Evolutionary conservation across 2,797 vertebrate genomes (phyloP), one percentile per base, ranked within the genome.

Genomic region (Sarcoramphus papa): DNA sequence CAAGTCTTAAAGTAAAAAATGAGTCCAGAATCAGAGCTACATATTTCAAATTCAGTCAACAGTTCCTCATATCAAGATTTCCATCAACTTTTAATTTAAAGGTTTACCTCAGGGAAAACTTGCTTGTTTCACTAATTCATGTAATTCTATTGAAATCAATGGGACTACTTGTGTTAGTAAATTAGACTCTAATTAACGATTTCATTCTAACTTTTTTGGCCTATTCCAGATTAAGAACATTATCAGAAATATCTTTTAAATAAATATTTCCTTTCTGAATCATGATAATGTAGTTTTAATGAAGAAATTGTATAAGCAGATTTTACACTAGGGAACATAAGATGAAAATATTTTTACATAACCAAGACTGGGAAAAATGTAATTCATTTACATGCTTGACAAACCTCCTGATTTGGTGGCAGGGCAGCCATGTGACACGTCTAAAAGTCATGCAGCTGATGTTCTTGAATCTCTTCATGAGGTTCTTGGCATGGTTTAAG

Each of bases 51-150:
- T 43, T 85, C 84, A 85, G 28, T 60, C 84, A 83, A 48, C 35
- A 57, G 21, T 87, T 93, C 7, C 15, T 8, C 31, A 31, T 64
- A 94, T 60, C 45, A 87, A 82, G 30, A 50, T 91, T 92, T 92
- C 64, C n/a, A 95, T 74, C 68, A 78, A 30, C 13, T 83, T 95
- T 92, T 67, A 82, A 89, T 75, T 89, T 85, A 89, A 93, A 90
- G 4, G 10, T 56, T 94, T 93, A 87, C 17, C 56, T 82, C 23
- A 40, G 60, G 53, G 63, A 92, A 79, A 95, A 83, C 27, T 53
- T 89, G 10, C 18, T 93, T 31, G 17, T 91, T 95, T 95, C 62
- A 72, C 27, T 60, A 79, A 56, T 57, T 70, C 2, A 0, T 64
- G 45, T 89, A 64, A 72, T 85, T 92, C 45, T 79, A 27, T 57